Percentiles rank a stretch among this genome's conserved stretches.
Evolutionary conservation across 1,140 invertebrate genomes (phyloP).

Genomic region (Hyles euphorbiae): DNA sequence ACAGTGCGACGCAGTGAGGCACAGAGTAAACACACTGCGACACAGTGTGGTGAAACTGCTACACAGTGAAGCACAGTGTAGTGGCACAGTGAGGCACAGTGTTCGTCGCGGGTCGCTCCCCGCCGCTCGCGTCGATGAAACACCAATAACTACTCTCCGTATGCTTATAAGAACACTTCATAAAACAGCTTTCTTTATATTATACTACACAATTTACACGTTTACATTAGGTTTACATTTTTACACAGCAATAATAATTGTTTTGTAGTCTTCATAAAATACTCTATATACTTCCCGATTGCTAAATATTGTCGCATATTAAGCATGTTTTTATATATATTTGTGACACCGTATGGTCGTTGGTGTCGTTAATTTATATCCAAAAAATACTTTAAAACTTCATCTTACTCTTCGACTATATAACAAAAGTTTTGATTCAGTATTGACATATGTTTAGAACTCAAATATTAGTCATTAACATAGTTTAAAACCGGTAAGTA

Average conservation of each 20-base stretch:
- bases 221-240: slow-evolving; percentile 73
- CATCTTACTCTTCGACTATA: slow-evolving; percentile 26
- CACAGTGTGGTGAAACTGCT: too few relatives aligned
- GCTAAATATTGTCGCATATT: slow-evolving; percentile 74
- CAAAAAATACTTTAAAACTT: slow-evolving; percentile 40
- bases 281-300: slow-evolving; percentile 66
- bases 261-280: slow-evolving; percentile 70
- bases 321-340: slow-evolving; percentile 52
- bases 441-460: slow-evolving; percentile 8
- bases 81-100: not conserved
- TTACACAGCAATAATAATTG: slow-evolving; percentile 73
- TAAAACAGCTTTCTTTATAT: slow-evolving; percentile 70
- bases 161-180: slow-evolving; percentile 72
- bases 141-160: slow-evolving; percentile 42
- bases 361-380: slow-evolving; percentile 45
- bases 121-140: slow-evolving; percentile 13
- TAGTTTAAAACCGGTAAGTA: slow-evolving; percentile 37
- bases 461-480: slow-evolving; percentile 49
- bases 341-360: slow-evolving; percentile 46
- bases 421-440: slow-evolving; percentile 16
- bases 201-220: slow-evolving; percentile 74
- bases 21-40: too few relatives aligned
- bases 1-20: too few relatives aligned
- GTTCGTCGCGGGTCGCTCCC: not conserved
- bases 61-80: too few relatives aligned